These are phyloP conservation scores for Metallyticus violacea DNA, from an alignment of 2,888 invertebrate genomes.

Conservation along the genomic window DNA sequence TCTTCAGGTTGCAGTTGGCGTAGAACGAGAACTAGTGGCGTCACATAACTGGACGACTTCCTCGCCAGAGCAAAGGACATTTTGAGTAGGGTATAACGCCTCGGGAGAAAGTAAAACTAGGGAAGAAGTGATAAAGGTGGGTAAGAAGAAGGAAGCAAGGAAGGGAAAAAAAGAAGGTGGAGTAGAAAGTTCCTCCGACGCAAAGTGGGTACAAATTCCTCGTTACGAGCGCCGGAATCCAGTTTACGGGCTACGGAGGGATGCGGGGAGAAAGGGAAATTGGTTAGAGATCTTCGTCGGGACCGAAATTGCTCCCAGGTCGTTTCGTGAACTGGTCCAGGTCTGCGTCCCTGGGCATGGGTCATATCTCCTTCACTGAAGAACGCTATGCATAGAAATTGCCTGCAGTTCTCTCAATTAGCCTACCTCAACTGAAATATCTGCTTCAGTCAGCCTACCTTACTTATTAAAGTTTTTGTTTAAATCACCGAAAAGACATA, in stretches of 20 bases:
- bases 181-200: background rate
- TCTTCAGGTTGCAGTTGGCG: background rate
- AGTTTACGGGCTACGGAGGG: constrained; percentile 2
- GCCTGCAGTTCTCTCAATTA: background rate
- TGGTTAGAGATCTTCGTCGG: constrained; percentile 14
- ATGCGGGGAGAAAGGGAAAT: background rate
- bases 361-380: background rate
- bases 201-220: constrained; percentile 27
- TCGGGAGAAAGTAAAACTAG: background rate
- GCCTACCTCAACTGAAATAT: background rate
- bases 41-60: background rate
- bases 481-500: background rate
- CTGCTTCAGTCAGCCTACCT: background rate
- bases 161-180: too few relatives aligned
- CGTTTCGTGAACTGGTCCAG: background rate
- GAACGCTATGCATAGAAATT: background rate
- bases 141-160: background rate
- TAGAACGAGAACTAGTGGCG: background rate
- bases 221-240: constrained; percentile 18
- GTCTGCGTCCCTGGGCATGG: background rate
- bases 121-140: background rate
- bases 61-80: background rate
- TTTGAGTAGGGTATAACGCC: background rate
- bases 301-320: constrained; percentile 16
- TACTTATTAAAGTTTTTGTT: too few relatives aligned